Evolutionary conservation across 2,888 invertebrate genomes (phyloP), one percentile per base, ranked within the genome.

Genomic region (Meteorus colon): DNA sequence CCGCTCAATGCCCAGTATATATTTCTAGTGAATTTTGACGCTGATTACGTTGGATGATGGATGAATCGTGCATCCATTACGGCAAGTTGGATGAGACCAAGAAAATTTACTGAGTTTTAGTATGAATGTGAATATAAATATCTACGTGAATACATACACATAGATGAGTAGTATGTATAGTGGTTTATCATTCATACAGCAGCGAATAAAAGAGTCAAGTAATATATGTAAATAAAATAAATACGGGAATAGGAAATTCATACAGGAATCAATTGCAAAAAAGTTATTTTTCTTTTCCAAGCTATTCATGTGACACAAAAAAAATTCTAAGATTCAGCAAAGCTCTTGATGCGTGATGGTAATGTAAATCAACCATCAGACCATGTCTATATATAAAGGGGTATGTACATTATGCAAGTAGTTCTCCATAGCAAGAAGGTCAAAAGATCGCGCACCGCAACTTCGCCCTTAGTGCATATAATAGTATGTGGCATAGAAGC

Each of bases 11-110:
- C 67, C 55, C 55, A 55, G 24, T 55, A 19, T 76, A 78, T 79
- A 83, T 82, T 84, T 81, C 82, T 80, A 78, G 75, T 76, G 80
- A 79, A 83, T 83, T 84, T 82, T 84, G 85, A 84, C 84, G 81
- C 81, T 83, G 83, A 83, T 83, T 82, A 82, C 79, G 80, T 77
- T 76, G 74, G 79, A 84, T 84, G 84, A 84, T 84, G 78, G 81
- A 84, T 84, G 83, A 51, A 70, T 62, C 48, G 41, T 77, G 78
- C 76, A 72, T 72, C 72, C 63, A 72, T 72, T 72, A 72, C 45
- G 31, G 48, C 63, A 72, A 72, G 63, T 63, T 72, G 29, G 63
- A 72, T 48, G 72, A 48, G 72, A 45, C 48, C 48, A 12, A 48
- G 45, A 48, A 45, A 72, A 63, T 72, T 48, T 48, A 19, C 48